Conservation (phyloP, 2,888 invertebrate genomes). For the Acholoe squamosa region DNA sequence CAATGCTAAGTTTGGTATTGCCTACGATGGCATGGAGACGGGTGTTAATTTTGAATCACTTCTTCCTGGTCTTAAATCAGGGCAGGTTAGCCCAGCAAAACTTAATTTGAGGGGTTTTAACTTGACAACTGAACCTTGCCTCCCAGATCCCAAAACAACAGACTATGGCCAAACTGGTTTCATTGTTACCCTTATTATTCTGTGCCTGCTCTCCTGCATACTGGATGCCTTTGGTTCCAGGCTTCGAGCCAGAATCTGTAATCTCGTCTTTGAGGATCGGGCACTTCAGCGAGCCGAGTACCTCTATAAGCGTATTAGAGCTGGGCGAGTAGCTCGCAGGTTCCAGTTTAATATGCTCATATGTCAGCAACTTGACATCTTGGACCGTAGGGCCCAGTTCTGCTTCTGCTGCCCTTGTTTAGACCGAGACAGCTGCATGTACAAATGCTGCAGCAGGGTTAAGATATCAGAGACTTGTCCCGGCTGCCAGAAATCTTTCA, state of each 20-base stretch:
- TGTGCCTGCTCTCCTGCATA: background rate
- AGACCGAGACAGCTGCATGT: no score
- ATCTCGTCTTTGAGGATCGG: background rate
- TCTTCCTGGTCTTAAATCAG: background rate
- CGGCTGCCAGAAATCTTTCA: background rate
- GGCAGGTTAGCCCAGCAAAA: background rate
- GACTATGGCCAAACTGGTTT: background rate
- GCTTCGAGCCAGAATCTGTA: background rate
- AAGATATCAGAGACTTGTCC: background rate
- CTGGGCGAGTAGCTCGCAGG: background rate
- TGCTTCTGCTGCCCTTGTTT: background rate
- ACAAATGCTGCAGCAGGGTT: background rate
- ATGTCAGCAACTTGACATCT: background rate
- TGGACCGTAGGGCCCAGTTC: background rate
- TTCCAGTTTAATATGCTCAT: background rate
- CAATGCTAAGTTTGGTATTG: background rate
- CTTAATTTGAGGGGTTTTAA: background rate
- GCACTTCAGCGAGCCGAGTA: background rate
- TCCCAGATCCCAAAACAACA: background rate
- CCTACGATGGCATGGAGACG: background rate
- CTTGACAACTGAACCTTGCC: conserved; percentile 4
- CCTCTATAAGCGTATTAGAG: background rate
- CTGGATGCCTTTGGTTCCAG: background rate
- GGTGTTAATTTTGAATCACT: background rate
- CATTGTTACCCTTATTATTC: background rate